Evolutionary conservation across 2,888 invertebrate species (phyloP).

Genomic region (Microdon myrmicae): DNA sequence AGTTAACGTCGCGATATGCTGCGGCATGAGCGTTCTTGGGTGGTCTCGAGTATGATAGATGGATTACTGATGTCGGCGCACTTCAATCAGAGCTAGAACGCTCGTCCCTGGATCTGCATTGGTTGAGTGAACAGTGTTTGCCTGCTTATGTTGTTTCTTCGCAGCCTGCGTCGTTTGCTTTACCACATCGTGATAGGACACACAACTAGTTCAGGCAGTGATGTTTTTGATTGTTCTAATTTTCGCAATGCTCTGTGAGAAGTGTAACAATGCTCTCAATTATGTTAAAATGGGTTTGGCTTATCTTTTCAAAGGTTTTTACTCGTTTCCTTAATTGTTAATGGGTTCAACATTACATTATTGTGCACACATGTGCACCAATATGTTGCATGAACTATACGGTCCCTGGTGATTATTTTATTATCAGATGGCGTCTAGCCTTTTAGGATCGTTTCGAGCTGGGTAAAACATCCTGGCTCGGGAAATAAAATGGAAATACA

Average conservation of each 20-base stretch:
- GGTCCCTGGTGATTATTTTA: conserved; percentile 24
- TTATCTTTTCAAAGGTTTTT: conserved; percentile 4
- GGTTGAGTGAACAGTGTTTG: conserved; percentile 26
- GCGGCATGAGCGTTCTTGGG: conserved; percentile 41
- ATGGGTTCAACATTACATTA: conserved; percentile 23
- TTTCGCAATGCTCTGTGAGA: conserved; percentile 4
- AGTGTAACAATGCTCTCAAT: conserved; percentile 25
- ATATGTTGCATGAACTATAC: conserved; percentile 17
- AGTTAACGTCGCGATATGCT: conserved; percentile 46
- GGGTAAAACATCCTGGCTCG: conserved; percentile 8
- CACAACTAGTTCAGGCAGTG: conserved; percentile 9
- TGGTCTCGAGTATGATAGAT: conserved; percentile 45
- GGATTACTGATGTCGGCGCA: conserved; percentile 49
- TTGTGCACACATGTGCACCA: conserved; percentile 3
- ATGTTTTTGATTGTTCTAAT: conserved; percentile 36
- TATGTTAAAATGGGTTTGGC: conserved; percentile 25
- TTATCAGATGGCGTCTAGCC: conserved; percentile 44
- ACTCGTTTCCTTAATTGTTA: too few species aligned
- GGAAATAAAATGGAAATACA: conserved; percentile 30
- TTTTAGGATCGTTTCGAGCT: conserved; percentile 24
- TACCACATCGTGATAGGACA: conserved; percentile 7
- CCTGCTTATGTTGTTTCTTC: conserved; percentile 9
- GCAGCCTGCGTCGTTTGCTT: too few species aligned
- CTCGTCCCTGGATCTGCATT: conserved; percentile 5
- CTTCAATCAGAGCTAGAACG: conserved; percentile 28